Conservation (phyloP, 1,140 invertebrate genomes). For the Zophobas morio region DNA sequence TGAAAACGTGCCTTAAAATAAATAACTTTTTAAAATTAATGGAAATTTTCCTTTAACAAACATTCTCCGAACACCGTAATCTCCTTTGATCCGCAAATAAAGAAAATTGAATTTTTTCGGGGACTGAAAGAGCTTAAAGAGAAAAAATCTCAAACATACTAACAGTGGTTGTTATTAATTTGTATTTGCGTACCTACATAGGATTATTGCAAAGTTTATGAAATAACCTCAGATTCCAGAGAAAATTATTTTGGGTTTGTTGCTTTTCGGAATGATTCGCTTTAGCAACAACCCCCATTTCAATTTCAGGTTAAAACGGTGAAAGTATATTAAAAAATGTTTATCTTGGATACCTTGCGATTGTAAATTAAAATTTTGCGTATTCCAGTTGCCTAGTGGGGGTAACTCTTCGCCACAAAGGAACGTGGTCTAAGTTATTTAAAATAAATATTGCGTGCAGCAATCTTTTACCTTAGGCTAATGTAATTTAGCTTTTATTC, state of each 20-base stretch:
- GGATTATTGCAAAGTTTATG: constrained; percentile 17
- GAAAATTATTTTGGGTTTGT: constrained; percentile 10
- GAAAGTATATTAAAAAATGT: constrained; percentile 19
- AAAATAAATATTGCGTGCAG: constrained; percentile 4
- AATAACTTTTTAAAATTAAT: constrained; percentile 38
- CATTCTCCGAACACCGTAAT: constrained; percentile 34
- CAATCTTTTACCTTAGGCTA: constrained; percentile 1
- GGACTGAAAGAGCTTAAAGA: constrained; percentile 17
- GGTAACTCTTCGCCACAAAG: neutral
- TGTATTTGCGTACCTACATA: constrained; percentile 33
- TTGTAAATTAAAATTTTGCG: neutral
- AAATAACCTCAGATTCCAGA: constrained; percentile 3
- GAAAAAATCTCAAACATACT: constrained; percentile 38
- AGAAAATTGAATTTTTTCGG: constrained; percentile 41
- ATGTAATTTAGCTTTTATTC: neutral
- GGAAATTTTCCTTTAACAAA: constrained; percentile 28
- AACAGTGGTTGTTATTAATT: constrained; percentile 39
- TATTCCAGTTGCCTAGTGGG: neutral
- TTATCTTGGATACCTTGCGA: neutral
- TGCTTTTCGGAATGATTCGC: constrained; percentile 9
- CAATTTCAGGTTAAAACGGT: constrained; percentile 10
- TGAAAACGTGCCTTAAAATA: constrained; percentile 24
- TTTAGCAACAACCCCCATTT: constrained; percentile 4
- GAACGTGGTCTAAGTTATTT: neutral
- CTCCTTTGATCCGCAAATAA: constrained; percentile 39